phyloP scores from a whole-genome alignment of 2,888 invertebrate species.

The Limulus polyphemus region DNA sequence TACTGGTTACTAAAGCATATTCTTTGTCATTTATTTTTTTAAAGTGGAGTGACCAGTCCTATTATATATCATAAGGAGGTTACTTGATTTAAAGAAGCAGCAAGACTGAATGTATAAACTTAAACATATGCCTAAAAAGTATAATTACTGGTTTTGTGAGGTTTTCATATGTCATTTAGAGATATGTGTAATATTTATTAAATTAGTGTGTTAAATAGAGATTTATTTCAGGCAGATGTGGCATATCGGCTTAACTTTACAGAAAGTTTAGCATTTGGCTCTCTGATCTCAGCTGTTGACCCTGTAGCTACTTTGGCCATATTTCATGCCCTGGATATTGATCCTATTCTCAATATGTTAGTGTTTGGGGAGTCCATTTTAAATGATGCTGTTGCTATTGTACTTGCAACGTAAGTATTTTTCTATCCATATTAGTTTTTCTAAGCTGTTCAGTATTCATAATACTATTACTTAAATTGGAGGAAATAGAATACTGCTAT shows the following conservation, averaged over 20 bases:
- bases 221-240: conserved; percentile 37
- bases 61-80: too few species aligned
- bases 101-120: too few species aligned
- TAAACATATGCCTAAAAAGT: too few species aligned
- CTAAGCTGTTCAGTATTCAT: too few species aligned
- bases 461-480: conserved; percentile 24
- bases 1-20: too few species aligned
- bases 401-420: conserved; percentile 60
- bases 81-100: too few species aligned
- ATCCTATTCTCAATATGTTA: conserved; percentile 96
- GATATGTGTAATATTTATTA: neutral
- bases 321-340: conserved; percentile 92
- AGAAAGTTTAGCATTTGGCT: conserved; percentile 97
- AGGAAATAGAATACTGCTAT: too few species aligned
- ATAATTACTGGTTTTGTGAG: too few species aligned
- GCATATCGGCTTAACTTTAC: conserved; percentile 86
- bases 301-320: conserved; percentile 98
- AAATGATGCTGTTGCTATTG: conserved; percentile 97
- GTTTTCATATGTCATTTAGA: too few species aligned
- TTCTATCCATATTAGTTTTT: conserved; percentile 1
- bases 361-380: conserved; percentile 93
- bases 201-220: conserved; percentile 2
- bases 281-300: conserved; percentile 95
- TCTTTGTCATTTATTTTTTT: too few species aligned
- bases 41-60: too few species aligned